Percentiles rank a stretch among this genome's conserved stretches.
These are phyloP conservation scores for Autographa gamma DNA, from an alignment of 2,888 invertebrate species.

Conservation along the genomic window DNA sequence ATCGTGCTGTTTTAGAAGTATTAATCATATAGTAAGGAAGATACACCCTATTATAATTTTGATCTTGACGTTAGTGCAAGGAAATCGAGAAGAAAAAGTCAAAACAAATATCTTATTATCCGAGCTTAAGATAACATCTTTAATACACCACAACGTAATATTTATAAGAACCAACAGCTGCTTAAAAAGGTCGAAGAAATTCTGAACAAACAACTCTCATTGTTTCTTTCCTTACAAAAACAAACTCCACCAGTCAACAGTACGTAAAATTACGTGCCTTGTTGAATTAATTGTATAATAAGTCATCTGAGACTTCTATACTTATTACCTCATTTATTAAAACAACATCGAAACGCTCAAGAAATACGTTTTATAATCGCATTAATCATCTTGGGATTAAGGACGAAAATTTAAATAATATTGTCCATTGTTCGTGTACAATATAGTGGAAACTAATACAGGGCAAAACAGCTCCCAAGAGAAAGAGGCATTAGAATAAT, in stretches of 20 bases:
- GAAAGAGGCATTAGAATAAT: constrained; percentile 52
- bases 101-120: constrained; percentile 12
- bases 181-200: constrained; percentile 65
- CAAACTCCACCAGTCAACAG: constrained; percentile 70
- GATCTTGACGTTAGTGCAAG: too few species aligned
- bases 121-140: constrained; percentile 15
- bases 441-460: constrained; percentile 52
- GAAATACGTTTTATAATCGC: constrained; percentile 15
- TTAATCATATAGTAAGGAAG: too few species aligned
- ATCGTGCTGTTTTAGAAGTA: too few species aligned
- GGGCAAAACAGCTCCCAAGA: constrained; percentile 48
- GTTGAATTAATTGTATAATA: constrained; percentile 84
- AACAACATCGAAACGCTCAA: constrained; percentile 29
- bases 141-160: constrained; percentile 41
- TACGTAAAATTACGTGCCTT: constrained; percentile 78
- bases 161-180: constrained; percentile 60
- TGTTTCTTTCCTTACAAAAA: constrained; percentile 78
- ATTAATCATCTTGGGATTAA: constrained; percentile 5
- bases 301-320: constrained; percentile 66
- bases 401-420: constrained; percentile 13
- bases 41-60: too few species aligned
- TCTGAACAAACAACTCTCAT: constrained; percentile 71
- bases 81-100: too few species aligned
- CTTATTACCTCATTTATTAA: constrained; percentile 41
- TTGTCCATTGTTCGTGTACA: constrained; percentile 32